Conservation (phyloP, 2,888 invertebrate species). For the Drosophila subsilvestris region DNA sequence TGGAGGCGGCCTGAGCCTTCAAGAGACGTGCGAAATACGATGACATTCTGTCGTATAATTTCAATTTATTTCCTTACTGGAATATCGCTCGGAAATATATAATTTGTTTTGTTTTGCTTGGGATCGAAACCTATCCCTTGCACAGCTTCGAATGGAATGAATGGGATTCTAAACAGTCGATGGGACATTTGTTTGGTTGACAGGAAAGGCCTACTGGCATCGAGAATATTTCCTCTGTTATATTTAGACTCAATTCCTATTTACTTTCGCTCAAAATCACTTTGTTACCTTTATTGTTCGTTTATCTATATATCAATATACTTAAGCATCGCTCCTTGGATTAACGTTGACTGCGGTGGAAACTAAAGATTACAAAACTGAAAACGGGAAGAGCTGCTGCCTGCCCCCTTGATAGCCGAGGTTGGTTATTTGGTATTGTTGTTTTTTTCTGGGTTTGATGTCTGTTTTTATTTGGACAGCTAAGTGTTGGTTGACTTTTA, state of each 20-base stretch:
- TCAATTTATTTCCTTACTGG: background rate
- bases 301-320: slow-evolving; percentile 1
- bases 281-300: slow-evolving; percentile 36
- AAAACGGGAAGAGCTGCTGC: slow-evolving; percentile 30
- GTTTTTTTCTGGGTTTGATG: slow-evolving; percentile 54
- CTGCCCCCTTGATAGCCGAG: slow-evolving; percentile 9
- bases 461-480: slow-evolving; percentile 73
- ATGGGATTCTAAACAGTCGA: background rate
- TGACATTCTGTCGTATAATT: slow-evolving; percentile 45
- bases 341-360: background rate
- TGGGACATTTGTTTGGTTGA: background rate
- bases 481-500: slow-evolving; percentile 77
- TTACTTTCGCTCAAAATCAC: slow-evolving; percentile 31
- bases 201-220: slow-evolving; percentile 1
- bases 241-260: slow-evolving; percentile 1
- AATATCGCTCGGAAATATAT: background rate
- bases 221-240: too few relatives aligned
- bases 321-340: slow-evolving; percentile 18
- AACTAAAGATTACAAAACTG: slow-evolving; percentile 26
- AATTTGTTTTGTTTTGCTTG: background rate
- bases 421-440: slow-evolving; percentile 35
- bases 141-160: background rate
- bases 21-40: slow-evolving; percentile 58
- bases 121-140: background rate
- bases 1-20: slow-evolving; percentile 47